Conservation (phyloP, 2,797 vertebrate species). For the Spondyliosoma cantharus region DNA sequence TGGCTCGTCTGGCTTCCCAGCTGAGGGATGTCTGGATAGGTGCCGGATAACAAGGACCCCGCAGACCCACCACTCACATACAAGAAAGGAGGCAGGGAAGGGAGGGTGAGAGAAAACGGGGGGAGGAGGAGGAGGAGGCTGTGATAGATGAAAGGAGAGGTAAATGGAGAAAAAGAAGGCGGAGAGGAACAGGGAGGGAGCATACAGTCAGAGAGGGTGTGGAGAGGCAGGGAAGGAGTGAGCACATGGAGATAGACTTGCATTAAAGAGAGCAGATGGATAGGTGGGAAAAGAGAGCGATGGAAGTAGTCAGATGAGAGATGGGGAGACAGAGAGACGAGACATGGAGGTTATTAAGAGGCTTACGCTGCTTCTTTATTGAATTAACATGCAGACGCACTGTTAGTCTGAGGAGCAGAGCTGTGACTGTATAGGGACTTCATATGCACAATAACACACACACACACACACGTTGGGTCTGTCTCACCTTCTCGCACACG, state of each 20-base stretch:
- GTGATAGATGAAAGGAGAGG: conserved; percentile 61
- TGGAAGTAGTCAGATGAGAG: conserved; percentile 13
- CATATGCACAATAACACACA: conserved; percentile 39
- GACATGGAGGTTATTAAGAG: conserved; percentile 55
- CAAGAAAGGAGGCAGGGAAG: conserved; percentile 40
- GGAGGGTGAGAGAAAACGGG: background rate
- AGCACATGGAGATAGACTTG: conserved; percentile 38
- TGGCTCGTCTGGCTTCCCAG: conserved; percentile 71
- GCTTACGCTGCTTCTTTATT: conserved; percentile 48
- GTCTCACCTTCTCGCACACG: conserved; percentile 44
- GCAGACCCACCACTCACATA: conserved; percentile 65
- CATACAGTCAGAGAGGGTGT: conserved; percentile 34
- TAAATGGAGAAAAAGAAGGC: conserved; percentile 45
- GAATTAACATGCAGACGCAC: conserved; percentile 53
- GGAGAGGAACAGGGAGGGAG: conserved; percentile 36
- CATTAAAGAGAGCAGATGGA: conserved; percentile 34
- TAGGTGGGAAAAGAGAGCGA: conserved; percentile 31
- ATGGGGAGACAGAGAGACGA: conserved; percentile 32
- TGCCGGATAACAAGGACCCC: conserved; percentile 79
- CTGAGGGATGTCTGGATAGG: conserved; percentile 74
- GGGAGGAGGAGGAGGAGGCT: conserved; percentile 27
- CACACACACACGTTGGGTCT: background rate
- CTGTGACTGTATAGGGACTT: conserved; percentile 44
- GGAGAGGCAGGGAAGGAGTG: conserved; percentile 37
- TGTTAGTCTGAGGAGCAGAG: conserved; percentile 45